Evolutionary conservation across 2,113 vertebrate species (phyloP).

Genomic region (Neogale vison): DNA sequence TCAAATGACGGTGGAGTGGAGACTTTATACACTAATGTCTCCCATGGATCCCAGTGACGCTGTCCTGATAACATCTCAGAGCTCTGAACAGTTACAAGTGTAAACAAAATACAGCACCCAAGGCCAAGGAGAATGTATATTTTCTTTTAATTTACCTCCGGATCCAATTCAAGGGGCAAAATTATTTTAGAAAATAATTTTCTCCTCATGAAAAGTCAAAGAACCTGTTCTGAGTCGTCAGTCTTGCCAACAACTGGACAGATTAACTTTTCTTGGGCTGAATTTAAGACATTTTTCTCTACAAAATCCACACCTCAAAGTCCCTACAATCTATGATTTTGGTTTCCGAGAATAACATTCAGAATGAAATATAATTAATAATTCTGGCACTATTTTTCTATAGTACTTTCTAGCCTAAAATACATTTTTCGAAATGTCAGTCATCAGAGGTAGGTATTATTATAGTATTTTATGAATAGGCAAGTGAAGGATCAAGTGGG

Average conservation of each 20-base stretch:
- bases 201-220: not conserved
- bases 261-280: not conserved
- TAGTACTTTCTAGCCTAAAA: not conserved
- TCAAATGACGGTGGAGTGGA: not conserved
- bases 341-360: not conserved
- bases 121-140: too few relatives aligned
- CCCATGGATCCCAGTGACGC: not conserved
- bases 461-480: not conserved
- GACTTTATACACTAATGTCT: not conserved
- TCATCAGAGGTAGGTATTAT: not conserved
- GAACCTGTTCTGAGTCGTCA: not conserved
- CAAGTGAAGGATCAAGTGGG: not conserved
- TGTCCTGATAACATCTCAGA: not conserved
- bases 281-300: not conserved
- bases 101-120: not conserved
- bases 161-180: not conserved
- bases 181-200: slow-evolving; percentile 33
- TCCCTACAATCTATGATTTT: not conserved
- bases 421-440: not conserved
- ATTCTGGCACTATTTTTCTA: not conserved
- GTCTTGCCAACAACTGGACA: not conserved
- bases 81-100: not conserved
- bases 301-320: not conserved
- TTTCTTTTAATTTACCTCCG: not conserved
- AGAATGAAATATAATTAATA: not conserved